These are phyloP conservation scores for Apotomis capreana DNA, from an alignment of 2,888 invertebrate genomes.

Conservation along the genomic window DNA sequence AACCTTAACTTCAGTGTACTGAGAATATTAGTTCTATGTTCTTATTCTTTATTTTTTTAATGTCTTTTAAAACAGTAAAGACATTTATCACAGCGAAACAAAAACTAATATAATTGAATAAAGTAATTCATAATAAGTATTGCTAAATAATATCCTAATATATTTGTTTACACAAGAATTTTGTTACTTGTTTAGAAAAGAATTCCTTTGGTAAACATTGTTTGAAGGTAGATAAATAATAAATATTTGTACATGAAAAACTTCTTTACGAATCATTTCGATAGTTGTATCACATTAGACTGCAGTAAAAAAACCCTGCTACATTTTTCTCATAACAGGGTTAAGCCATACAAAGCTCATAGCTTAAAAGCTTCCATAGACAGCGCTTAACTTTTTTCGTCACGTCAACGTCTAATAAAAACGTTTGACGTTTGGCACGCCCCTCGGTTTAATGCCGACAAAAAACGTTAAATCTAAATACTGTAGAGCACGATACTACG, in stretches of 20 bases:
- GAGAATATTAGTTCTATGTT: constrained; percentile 24
- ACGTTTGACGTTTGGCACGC: constrained; percentile 51
- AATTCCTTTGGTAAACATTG: no score
- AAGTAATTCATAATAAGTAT: no score
- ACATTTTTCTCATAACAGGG: background rate
- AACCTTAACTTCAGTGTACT: constrained; percentile 1
- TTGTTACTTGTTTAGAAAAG: no score
- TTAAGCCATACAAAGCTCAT: constrained; percentile 15
- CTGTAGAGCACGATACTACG: constrained; percentile 29
- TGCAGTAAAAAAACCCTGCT: background rate
- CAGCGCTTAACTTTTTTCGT: constrained; percentile 32
- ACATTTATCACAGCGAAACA: no score
- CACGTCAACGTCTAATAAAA: constrained; percentile 53
- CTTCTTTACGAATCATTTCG: no score
- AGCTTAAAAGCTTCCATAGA: constrained; percentile 13
- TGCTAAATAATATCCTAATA: no score
- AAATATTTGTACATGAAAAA: no score
- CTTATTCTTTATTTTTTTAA: no score
- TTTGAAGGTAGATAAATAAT: no score
- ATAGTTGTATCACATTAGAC: background rate
- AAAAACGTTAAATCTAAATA: constrained; percentile 47
- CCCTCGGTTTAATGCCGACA: constrained; percentile 51
- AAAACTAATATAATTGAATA: no score
- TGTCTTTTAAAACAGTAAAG: no score
- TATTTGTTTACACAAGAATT: no score